Base-by-base conservation (phyloP, 2,113 vertebrate species). In the Xenopus laevis region DNA sequence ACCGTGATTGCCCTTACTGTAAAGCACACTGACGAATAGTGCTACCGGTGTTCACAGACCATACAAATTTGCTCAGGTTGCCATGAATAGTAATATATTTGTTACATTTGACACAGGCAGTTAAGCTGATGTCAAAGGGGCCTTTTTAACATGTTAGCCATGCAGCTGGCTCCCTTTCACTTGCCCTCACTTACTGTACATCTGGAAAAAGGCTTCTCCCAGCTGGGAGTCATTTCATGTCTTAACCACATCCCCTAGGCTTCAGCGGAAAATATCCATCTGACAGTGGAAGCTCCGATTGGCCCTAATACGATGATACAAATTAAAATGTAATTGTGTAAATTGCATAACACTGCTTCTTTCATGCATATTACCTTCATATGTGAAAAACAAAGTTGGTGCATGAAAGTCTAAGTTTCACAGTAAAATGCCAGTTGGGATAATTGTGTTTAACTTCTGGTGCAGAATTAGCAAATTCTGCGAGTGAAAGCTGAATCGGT, bases 171-270 rank as follows among this genome's bases (percentile, higher is more conserved):
- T 88, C 82, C 83, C 86, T 83, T 90, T 68, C 84, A 77, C 72
- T 77, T 79, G 79, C 78, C 71, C 80, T 85, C 83, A 81, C 86
- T 80, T 86, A 83, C 83, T 83, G 79, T 85, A 74, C 82, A 86
- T 87, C 85, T 91, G 83, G 81, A 87, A 80, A 85, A 86, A 79
- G 79, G 50, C 78, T 85, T 83, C 79, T 79, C 83, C 82, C 87
- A 92, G 87, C 93, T 92, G 89, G 87, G 82, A 87, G 84, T 80
- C 84, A 89, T 92, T 93, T 90, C 80, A 78, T 74, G 79, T 84
- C 84, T 86, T 83, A 84, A 78, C 79, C 82, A 84, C 67, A 83
- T 86, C 83, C 80, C 83, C 68, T 71, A 68, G 83, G 82, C 80
- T 73, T 81, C 23, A 78, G 68, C 11, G 4, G 83, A 86, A 88